Conservation (phyloP, 2,113 vertebrate genomes). For the Todiramphus saurophagus region DNA sequence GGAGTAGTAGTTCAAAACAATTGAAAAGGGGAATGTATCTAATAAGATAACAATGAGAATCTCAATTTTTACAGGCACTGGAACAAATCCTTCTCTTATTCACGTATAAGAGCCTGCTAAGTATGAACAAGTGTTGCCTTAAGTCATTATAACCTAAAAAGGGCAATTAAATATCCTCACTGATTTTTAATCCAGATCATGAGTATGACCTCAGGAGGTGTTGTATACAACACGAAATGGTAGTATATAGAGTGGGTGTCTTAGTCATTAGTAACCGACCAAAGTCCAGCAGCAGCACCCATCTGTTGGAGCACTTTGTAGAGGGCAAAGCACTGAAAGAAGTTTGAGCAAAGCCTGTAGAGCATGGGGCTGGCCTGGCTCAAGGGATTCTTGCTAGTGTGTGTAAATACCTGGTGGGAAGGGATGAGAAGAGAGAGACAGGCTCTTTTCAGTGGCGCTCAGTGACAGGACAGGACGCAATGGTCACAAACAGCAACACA, state of each 20-base stretch:
- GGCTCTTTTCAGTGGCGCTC: not conserved
- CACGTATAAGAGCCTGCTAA: fast-evolving
- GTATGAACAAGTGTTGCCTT: not conserved
- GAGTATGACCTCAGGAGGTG: not conserved
- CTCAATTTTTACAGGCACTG: not conserved
- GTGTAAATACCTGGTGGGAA: not conserved
- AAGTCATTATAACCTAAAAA: not conserved
- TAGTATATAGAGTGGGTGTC: not conserved
- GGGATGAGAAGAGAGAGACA: not conserved
- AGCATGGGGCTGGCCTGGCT: not conserved
- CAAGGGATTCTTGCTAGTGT: not conserved
- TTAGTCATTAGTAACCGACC: not conserved
- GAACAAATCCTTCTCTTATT: not conserved
- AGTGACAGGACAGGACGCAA: not conserved
- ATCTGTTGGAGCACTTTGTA: not conserved
- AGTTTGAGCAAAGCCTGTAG: not conserved
- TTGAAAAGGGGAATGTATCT: not conserved
- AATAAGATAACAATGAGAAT: not conserved
- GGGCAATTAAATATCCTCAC: not conserved
- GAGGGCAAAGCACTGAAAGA: not conserved
- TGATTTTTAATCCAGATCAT: not conserved
- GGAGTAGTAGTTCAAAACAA: not conserved
- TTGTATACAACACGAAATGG: not conserved
- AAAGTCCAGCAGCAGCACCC: not conserved
- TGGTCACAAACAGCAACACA: not conserved